Evolutionary conservation across 2,888 invertebrate species (phyloP), one percentile per base, ranked within the genome.

Genomic region (Chelonus formosanus): DNA sequence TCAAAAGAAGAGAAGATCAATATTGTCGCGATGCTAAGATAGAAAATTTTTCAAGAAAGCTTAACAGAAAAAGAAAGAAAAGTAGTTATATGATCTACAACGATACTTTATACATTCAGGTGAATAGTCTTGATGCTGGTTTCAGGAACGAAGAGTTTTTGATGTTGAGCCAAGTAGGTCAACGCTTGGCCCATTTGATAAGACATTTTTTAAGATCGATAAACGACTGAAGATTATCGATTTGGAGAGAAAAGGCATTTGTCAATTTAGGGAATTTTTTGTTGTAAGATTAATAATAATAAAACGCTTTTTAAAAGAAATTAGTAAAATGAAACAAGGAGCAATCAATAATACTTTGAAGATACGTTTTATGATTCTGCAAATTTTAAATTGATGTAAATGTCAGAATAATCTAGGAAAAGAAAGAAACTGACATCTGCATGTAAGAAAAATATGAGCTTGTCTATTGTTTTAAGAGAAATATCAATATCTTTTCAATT

Each of bases 141-240:
- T 6, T n/a, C 32, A 10, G 8, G 36, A 20, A 40, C 20, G 6
- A 6, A 31, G 45, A n/a, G 35, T 64, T 71, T 62, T 69, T 71
- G 71, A 69, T 65, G 60, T 45, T 31, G 52, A 47, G 70, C 71
- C 70, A 71, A 71, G 48, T 71, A 63, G 70, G 70, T 70, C 68
- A 67, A 32, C 40, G 55, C 36, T 59, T 50, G 48, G 55, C 40
- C 48, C 45, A 10, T 20, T 5, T 32, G 58, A 58, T 64, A 64
- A 64, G 58, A 59, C 58, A 44, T 35, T 53, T 53, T 56, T 64
- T 35, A 45, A 44, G 20, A 64, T 5, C 40, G 32, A 56, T 56
- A 63, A 48, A 55, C 62, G 44, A 44, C 62, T 7, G 34, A n/a
- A 44, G 44, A 62, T 43, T 54, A 62, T 62, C 45, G 62, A 62